Base-by-base conservation (phyloP, 2,113 vertebrate genomes). In the Capreolus pygargus region DNA sequence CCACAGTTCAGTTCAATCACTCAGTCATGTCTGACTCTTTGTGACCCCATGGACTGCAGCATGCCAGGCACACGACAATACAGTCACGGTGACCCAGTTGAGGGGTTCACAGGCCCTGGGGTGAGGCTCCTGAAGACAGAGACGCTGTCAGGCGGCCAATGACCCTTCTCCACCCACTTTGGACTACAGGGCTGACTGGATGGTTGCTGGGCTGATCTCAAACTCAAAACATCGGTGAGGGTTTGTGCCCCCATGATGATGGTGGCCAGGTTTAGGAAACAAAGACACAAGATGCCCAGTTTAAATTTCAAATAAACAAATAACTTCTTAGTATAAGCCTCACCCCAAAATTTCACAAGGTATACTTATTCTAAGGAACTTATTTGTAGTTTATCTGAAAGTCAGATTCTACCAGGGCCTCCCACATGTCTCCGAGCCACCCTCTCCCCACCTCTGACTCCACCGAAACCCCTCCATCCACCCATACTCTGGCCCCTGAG, bases 281-380 rank as follows among this genome's bases (percentile, higher is more conserved):
- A 70, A 86, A 95, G 95, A 50, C 67, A 81, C 30, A 79, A 94
- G 45, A 19, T 43, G n/a, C 36, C n/a, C 45, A 55, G 82, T 91
- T 95, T 91, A 76, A 84, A 96, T 91, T 95, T 95, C 89, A 93
- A 61, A 64, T 79, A 67, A 83, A 70, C 21, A 89, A 55, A 45
- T 85, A 83, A 83, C 15, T 28, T 61, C 57, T 52, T 58, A 52
- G 17, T 33, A 0, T 55, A 79, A 76, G 43, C 36, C 58, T 15
- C 57, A 67, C 39, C 84, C 27, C 50, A 28, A 14, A 52, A 88
- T 74, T 36, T 67, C 33, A 50, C 3, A 57, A 76, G 58, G 78
- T 8, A 33, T 19, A 70, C 54, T 45, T 45, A 57, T 15, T 33
- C 78, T 79, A 25, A 93, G 52, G 28, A 55, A 92, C 11, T 70